Base-by-base conservation (phyloP, 2,888 invertebrate genomes). In the Hermaeophaga mercurialis region DNA sequence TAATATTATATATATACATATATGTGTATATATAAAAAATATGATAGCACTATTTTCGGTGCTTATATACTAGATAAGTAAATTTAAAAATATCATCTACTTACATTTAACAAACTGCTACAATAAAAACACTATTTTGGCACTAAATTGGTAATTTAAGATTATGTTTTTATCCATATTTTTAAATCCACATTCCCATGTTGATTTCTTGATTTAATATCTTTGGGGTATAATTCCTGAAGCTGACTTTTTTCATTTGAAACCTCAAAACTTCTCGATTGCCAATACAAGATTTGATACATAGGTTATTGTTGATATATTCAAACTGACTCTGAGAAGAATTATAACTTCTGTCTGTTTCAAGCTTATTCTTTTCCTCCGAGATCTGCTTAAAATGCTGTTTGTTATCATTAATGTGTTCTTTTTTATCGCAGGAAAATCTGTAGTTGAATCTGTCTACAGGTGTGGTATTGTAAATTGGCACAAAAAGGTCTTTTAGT, bases 211-310 rank as follows among this genome's bases (percentile, higher is more conserved):
- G 82, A 17, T 82, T 80, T 34, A 88, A 75, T 57, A 86, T 86
- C 74, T 88, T 88, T 14, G 88, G 88, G 14, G 86, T 88, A 65
- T 88, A 88, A 73, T 88, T 87, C 63, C 88, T 80, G 63, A 88
- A 85, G 41, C 87, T 53, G 79, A 81, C 65, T 80, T 84, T 73
- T 81, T 85, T 58, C 73, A 73, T 62, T 75, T 78, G 73, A 75
- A 80, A 66, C 77, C 72, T 58, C 72, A 75, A 58, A 22, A 65
- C 55, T 48, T 71, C 59, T 34, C 66, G 59, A 54, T 79, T 76
- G 38, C 78, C 79, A 59, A 83, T 70, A 66, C 82, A 81, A 1
- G 80, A 80, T 68, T 84, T 84, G 43, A 84, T 82, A 56, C 81
- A 80, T 53, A 83, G 72, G 65, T 84, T 82, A 62, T 81, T 79